Base-by-base conservation (phyloP, 2,797 vertebrate species). In the Leucoraja ocellata region DNA sequence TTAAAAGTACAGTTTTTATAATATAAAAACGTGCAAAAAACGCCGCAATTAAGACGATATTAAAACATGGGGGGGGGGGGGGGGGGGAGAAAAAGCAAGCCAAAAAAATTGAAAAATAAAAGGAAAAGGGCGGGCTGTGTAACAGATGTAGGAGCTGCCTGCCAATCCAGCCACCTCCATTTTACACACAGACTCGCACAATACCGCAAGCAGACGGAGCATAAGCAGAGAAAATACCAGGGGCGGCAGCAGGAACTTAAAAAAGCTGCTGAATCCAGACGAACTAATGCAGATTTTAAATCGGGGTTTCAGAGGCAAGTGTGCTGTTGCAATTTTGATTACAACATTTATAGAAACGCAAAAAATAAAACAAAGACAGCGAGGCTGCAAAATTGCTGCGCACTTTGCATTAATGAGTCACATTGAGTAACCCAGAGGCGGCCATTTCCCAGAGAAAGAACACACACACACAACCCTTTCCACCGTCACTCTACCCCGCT, bases 181-280 rank as follows among this genome's bases (percentile, higher is more conserved):
- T 73, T 91, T 73, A 88, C 46, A 86, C 36, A 81, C 39, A 63
- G 11, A 63, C 28, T 61, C 81, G 61, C 25, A 84, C 83, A 86
- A 86, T 86, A 86, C 65, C 10, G 4, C 18, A 91, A 91, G 32
- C 88, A 91, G 88, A 91, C 73, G 63, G 63, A 91, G 88, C 65
- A 90, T n/a, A 28, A 90, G 68, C 28, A 68, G 86, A 90, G 16
- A n/a, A 58, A 63, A 61, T 18, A 68, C 23, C 11, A 28, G 23
- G 81, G 39, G 81, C 68, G 54, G 81, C 79, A 84, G 80, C 46
- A 83, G 46, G 4, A 54, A 73, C 71, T 73, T 74, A 6, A 2
- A 23, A 23, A 16, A 68, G 46, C 46, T 18, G 68, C 68, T 16
- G 68, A 71, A 71, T 71, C 18, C 68, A 71, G 46, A 71, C 0